Evolutionary conservation across 2,888 invertebrate species (phyloP).

Genomic region (Dioctria rufipes): DNA sequence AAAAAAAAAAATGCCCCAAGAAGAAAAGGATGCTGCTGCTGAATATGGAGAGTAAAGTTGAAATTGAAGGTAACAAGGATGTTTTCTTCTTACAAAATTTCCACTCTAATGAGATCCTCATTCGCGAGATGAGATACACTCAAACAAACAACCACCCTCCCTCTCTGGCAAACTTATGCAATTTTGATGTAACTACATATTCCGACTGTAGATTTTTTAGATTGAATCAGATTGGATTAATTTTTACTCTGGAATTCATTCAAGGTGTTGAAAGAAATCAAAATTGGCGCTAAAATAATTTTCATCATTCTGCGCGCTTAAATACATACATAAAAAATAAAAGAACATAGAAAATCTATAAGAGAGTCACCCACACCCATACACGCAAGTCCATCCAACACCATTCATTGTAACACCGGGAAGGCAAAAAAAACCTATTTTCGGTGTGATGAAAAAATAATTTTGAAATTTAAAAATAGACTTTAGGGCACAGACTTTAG

Average conservation of each 20-base stretch:
- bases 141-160: background rate
- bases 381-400: background rate
- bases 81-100: background rate
- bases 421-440: constrained; percentile 20
- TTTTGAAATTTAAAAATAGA: constrained; percentile 6
- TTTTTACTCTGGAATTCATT: background rate
- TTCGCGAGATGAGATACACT: background rate
- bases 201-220: background rate
- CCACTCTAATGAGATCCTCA: constrained; percentile 4
- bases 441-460: constrained; percentile 17
- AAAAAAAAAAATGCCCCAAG: background rate
- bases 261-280: background rate
- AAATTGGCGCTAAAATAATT: background rate
- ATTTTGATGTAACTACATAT: background rate
- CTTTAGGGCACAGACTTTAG: constrained; percentile 2
- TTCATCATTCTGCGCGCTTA: background rate
- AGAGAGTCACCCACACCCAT: background rate
- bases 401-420: background rate
- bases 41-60: background rate
- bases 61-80: background rate
- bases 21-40: background rate
- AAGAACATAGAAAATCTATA: background rate
- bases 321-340: too few relatives aligned
- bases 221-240: background rate
- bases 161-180: background rate